These are phyloP conservation scores for Bellardia bayeri DNA, from an alignment of 2,888 invertebrate genomes.

Conservation along the genomic window DNA sequence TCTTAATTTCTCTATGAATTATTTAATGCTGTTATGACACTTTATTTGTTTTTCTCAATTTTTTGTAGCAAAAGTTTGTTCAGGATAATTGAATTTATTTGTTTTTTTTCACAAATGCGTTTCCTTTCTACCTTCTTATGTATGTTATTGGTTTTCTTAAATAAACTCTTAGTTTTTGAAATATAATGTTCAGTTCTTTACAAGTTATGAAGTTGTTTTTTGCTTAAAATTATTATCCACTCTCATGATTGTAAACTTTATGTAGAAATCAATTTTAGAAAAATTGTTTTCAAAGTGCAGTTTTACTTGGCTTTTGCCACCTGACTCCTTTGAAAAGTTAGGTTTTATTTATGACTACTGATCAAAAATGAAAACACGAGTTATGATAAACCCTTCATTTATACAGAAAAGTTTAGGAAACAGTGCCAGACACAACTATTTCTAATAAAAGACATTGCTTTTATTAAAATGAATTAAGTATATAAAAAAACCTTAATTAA, in stretches of 20 bases:
- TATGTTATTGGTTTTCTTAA: conserved; percentile 19
- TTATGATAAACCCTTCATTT: no score
- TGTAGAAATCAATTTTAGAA: conserved; percentile 12
- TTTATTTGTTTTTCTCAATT: conserved; percentile 51
- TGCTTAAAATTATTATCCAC: conserved; percentile 50
- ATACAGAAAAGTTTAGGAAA: no score
- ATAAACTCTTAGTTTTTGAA: conserved; percentile 45
- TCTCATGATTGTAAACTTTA: conserved; percentile 47
- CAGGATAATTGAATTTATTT: conserved; percentile 70
- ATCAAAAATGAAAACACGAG: neutral
- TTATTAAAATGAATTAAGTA: no score
- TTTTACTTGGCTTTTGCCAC: conserved; percentile 27
- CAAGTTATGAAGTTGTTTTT: conserved; percentile 46
- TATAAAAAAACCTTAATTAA: no score
- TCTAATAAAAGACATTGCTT: no score
- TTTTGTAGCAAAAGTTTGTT: conserved; percentile 38
- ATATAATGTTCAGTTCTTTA: conserved; percentile 30
- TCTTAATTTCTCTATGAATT: conserved; percentile 71
- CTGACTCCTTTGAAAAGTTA: conserved; percentile 28
- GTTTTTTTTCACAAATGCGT: conserved; percentile 2
- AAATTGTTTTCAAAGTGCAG: conserved; percentile 45
- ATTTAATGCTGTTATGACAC: conserved; percentile 72
- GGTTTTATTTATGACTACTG: neutral
- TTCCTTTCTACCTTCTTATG: neutral
- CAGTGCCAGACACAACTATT: no score